Conservation (phyloP, 2,888 invertebrate genomes). For the Apodemia mormo region DNA sequence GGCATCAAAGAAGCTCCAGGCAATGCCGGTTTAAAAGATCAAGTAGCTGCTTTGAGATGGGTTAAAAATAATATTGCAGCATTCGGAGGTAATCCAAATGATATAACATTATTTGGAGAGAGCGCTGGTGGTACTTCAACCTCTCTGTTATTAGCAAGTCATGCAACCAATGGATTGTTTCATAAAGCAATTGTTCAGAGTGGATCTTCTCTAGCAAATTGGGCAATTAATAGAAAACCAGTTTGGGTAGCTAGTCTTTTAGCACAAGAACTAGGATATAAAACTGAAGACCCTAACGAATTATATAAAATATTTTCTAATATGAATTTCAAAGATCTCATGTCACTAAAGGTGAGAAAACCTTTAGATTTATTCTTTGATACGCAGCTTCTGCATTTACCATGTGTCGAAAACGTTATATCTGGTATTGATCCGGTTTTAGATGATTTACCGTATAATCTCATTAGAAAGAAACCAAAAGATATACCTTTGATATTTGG, state of each 20-base stretch:
- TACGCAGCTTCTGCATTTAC: constrained; percentile 60
- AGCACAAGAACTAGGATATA: constrained; percentile 57
- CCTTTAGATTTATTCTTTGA: constrained; percentile 62
- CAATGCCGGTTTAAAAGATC: constrained; percentile 71
- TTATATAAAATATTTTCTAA: constrained; percentile 59
- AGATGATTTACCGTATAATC: constrained; percentile 62
- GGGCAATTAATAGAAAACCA: constrained; percentile 66
- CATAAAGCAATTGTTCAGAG: constrained; percentile 67
- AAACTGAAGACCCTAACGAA: constrained; percentile 59
- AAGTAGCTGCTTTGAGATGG: constrained; percentile 71
- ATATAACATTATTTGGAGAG: constrained; percentile 70
- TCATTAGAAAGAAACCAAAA: constrained; percentile 52
- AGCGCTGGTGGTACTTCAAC: constrained; percentile 66
- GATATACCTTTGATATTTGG: constrained; percentile 47
- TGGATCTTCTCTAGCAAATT: constrained; percentile 62
- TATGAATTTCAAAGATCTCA: constrained; percentile 50
- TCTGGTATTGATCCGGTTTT: constrained; percentile 58
- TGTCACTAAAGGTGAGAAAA: constrained; percentile 50
- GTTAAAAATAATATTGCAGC: constrained; percentile 67
- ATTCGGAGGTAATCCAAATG: constrained; percentile 70
- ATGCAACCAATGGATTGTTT: constrained; percentile 59
- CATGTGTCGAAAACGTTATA: constrained; percentile 63
- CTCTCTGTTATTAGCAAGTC: constrained; percentile 57
- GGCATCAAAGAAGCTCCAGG: constrained; percentile 70
- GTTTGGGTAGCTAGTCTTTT: constrained; percentile 59